phyloP scores from a whole-genome alignment of 2,888 invertebrate genomes.

The Holacanthella duospinosa region DNA sequence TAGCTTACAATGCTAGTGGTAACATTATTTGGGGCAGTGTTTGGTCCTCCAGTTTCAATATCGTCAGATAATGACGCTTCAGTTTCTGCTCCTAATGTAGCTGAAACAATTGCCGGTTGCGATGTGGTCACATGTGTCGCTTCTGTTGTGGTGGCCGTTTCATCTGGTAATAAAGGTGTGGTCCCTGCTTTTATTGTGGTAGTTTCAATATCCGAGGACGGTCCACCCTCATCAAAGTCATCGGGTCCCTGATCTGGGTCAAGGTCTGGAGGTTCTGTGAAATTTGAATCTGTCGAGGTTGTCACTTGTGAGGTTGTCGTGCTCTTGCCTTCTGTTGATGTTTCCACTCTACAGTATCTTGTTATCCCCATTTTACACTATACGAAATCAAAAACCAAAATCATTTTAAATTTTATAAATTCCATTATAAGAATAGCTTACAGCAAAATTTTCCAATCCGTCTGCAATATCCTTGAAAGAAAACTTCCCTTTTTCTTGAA shows the following conservation, averaged over 20 bases:
- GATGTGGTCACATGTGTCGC: too few relatives aligned
- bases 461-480: neutral
- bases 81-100: too few relatives aligned
- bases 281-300: neutral
- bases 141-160: too few relatives aligned
- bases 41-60: too few relatives aligned
- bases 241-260: neutral
- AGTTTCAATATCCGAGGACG: neutral
- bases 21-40: too few relatives aligned
- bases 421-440: neutral
- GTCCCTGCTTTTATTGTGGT: neutral
- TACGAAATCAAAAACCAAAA: neutral
- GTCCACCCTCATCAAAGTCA: neutral
- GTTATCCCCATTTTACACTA: neutral
- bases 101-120: too few relatives aligned
- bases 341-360: neutral
- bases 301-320: too few relatives aligned
- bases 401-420: neutral
- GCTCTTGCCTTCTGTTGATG: neutral
- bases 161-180: too few relatives aligned
- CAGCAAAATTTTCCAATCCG: neutral
- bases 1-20: too few relatives aligned
- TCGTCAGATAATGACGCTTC: too few relatives aligned
- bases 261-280: neutral
- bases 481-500: neutral